Evolutionary conservation across 1,140 invertebrate genomes (phyloP), one percentile per base, ranked within the genome.

Genomic region (Acyrthosiphon pisum): DNA sequence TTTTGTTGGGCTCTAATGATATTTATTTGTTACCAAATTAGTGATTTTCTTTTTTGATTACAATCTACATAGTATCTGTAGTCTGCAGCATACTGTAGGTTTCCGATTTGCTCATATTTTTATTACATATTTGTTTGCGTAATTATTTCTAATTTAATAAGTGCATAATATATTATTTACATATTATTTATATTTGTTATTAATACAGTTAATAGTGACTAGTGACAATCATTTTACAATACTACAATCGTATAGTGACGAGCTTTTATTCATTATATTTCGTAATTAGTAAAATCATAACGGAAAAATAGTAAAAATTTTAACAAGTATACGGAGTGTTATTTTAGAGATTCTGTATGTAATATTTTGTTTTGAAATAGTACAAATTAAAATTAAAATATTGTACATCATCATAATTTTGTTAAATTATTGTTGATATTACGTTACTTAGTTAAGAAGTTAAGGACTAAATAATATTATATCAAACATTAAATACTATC

Each of bases 41-140:
- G 18, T 83, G 76, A 83, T 83, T 37, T 83, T 37, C 30, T 18
- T 37, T 37, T 23, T 83, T 83, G 8, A 83, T 83, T 83, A 83
- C 22, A 18, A 83, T 23, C 6, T 37, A 37, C 35, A 37, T 37
- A 37, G 3, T 81, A 81, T 37, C 76, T 83, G 76, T 35, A 83
- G 30, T 2, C 60, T 76, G 60, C 60, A 76, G 76, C 76, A 83
- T n/a, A 18, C 30, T 76, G 30, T n/a, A 76, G n/a, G 30, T 76
- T 76, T 76, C 60, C 60, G 37, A 83, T 83, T 83, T 83, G 76
- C 76, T 83, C 76, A 83, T 41, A 41, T 41, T 83, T 83, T 35
- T 18, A 37, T 83, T 83, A 37, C 6, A 83, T 76, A n/a, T n/a
- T 68, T 53, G 22, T 50, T 53, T 53, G 20, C 50, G 50, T 1